phyloP scores from a whole-genome alignment of 2,888 invertebrate genomes.

The Embidobia sp. region DNA sequence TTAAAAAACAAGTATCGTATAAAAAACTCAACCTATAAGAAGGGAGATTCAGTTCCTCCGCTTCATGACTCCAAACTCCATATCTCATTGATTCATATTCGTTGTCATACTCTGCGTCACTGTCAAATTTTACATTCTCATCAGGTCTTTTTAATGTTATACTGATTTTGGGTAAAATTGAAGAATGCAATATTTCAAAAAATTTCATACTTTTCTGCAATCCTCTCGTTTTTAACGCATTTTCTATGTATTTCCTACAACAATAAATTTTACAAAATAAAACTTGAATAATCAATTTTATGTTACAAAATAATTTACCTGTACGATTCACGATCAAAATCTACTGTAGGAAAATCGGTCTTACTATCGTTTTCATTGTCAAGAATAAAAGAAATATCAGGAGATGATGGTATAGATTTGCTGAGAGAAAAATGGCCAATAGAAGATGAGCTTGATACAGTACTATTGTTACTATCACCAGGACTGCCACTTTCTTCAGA shows the following conservation, averaged over 20 bases:
- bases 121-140: conserved; percentile 53
- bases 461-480: conserved; percentile 81
- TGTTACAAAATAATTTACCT: no score
- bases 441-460: conserved; percentile 72
- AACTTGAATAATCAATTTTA: no score
- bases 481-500: conserved; percentile 80
- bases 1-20: no score
- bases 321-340: conserved; percentile 77
- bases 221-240: conserved; percentile 93
- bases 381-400: conserved; percentile 70
- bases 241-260: conserved; percentile 90
- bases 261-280: no score
- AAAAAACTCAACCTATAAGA: conserved; percentile 87
- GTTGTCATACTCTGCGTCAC: conserved; percentile 78
- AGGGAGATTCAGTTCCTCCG: conserved; percentile 89
- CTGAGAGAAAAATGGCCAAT: conserved; percentile 68
- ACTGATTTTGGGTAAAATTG: conserved; percentile 87
- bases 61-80: conserved; percentile 90
- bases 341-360: conserved; percentile 74
- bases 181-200: conserved; percentile 87
- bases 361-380: conserved; percentile 72
- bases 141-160: conserved; percentile 86
- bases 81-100: conserved; percentile 84
- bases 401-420: conserved; percentile 72
- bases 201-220: conserved; percentile 91